phyloP scores from a whole-genome alignment of 1,140 invertebrate genomes.

The Cotesia chilonis region DNA sequence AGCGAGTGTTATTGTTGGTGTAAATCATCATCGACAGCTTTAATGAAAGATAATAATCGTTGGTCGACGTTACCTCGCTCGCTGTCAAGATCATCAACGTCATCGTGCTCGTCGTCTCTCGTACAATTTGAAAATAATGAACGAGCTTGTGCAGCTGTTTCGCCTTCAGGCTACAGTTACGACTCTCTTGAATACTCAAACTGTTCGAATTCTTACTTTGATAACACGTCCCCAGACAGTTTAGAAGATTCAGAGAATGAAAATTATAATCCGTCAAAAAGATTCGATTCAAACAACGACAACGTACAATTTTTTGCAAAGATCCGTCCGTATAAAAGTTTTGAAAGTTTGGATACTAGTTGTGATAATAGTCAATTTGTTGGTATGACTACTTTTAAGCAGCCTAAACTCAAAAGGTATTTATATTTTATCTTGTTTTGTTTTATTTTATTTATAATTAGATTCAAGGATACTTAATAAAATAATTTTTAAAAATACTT shows the following conservation, averaged over 20 bases:
- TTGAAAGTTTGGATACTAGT: constrained; percentile 56
- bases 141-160: constrained; percentile 70
- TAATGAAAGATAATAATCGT: constrained; percentile 57
- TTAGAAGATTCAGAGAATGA: constrained; percentile 62
- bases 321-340: constrained; percentile 61
- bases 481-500: constrained; percentile 30
- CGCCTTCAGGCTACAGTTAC: constrained; percentile 68
- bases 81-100: constrained; percentile 52
- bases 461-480: background rate
- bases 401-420: constrained; percentile 30
- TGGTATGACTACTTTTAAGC: constrained; percentile 44
- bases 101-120: constrained; percentile 76
- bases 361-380: constrained; percentile 43
- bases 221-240: constrained; percentile 67
- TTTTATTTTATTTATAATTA: background rate
- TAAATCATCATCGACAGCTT: constrained; percentile 39
- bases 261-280: constrained; percentile 32
- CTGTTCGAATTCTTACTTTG: constrained; percentile 54
- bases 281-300: constrained; percentile 36
- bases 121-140: constrained; percentile 84
- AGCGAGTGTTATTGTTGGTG: constrained; percentile 46
- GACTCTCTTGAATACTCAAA: constrained; percentile 68
- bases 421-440: background rate
- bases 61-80: constrained; percentile 61
- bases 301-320: constrained; percentile 45